phyloP scores from a whole-genome alignment of 2,797 vertebrate genomes.

The Lagodon rhomboides region DNA sequence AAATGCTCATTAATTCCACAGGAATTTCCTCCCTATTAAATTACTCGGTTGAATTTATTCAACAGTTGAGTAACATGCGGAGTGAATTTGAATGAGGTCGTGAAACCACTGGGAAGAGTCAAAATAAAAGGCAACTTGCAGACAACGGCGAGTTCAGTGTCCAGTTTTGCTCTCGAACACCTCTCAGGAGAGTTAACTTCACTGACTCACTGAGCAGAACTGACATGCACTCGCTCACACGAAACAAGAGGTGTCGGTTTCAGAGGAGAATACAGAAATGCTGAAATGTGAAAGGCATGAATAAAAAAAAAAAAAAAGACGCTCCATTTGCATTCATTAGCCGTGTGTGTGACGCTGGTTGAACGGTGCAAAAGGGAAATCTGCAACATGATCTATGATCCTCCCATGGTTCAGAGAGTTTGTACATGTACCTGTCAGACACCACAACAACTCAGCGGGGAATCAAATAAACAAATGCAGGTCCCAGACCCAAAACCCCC shows the following conservation, averaged over 20 bases:
- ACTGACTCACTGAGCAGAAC: conserved; percentile 59
- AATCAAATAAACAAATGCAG: conserved; percentile 53
- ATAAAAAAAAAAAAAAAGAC: conserved; percentile 14
- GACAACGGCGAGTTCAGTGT: conserved; percentile 35
- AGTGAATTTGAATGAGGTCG: conserved; percentile 53
- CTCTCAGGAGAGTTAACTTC: conserved; percentile 48
- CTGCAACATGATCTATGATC: conserved; percentile 42
- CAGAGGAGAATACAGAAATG: conserved; percentile 32
- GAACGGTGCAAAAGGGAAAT: conserved; percentile 39
- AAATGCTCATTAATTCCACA: conserved; percentile 62
- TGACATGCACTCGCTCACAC: conserved; percentile 50
- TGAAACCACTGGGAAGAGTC: conserved; percentile 28
- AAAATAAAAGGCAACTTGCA: conserved; percentile 24
- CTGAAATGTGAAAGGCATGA: conserved; percentile 43
- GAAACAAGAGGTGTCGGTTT: conserved; percentile 49
- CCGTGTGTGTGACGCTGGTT: conserved; percentile 37
- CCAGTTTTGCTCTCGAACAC: conserved; percentile 23
- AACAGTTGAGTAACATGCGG: conserved; percentile 35
- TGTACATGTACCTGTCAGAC: conserved; percentile 68
- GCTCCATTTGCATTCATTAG: conserved; percentile 71
- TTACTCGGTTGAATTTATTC: conserved; percentile 56
- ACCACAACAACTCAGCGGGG: conserved; percentile 46
- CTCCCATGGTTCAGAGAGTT: conserved; percentile 63
- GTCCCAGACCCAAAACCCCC: conserved; percentile 24
- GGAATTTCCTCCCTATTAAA: conserved; percentile 52